Base-by-base conservation (phyloP, 1,140 invertebrate species). In the Nilaparvata lugens region DNA sequence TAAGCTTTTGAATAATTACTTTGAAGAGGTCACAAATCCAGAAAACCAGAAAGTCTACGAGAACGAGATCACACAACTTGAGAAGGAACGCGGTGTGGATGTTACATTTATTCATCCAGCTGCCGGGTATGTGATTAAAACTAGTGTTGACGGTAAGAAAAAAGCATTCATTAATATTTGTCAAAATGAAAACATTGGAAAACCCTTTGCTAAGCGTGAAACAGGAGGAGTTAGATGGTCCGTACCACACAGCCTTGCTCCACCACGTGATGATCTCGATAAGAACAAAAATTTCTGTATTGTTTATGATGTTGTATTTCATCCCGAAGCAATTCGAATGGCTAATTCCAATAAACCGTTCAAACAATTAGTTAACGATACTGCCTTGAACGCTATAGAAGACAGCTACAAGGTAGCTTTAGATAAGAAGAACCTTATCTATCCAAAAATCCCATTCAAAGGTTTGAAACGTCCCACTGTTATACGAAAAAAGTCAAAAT, bases 101-200 rank as follows among this genome's bases (percentile, higher is more conserved):
- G 82, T 94, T 18, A 88, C 84, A 64, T 96, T 96, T 74, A 82
- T 97, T 55, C 87, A 93, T 74, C 93, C 93, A 0, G 78, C 84
- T 64, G 86, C 90, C 18, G 87, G 90, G 69, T 93, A 94, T 81
- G 91, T 93, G 66, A 81, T 95, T 43, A 95, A 95, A 78, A 93
- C 90, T 1, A 89, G 86, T 65, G 78, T 86, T 18, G 80, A 91
- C 68, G 90, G 89, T 28, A 79, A 81, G 19, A 81, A 78, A 54
- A 95, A 95, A 76, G 87, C 85, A 45, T 97, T 95, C 71, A 81
- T 97, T 16, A 97, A 96, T 71, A 84, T 96, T 66, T 91, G 91
- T 69, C 79, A 83, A 40, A 93, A 87, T 72, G 81, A 86, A 5
- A 80, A 84, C 56, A 79, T 95, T 7, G 82, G 73, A 6, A 85